Evolutionary conservation across 2,113 vertebrate genomes (phyloP).

Genomic region (Globicephala melas): DNA sequence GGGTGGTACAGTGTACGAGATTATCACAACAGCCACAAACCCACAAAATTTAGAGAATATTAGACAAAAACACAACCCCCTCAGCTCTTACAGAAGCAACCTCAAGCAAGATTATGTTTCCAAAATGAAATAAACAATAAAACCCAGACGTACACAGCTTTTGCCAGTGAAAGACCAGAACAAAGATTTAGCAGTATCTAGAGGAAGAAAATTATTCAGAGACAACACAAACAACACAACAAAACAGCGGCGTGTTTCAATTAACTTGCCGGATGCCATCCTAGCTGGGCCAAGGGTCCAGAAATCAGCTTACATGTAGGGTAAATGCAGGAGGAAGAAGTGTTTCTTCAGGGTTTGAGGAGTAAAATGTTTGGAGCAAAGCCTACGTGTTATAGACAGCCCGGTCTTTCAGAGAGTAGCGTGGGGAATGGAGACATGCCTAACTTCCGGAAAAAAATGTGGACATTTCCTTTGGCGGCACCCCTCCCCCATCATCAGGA

Average conservation of each 20-base stretch:
- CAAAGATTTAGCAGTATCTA: not conserved
- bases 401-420: not conserved
- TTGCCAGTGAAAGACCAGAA: not conserved
- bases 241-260: not conserved
- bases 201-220: not conserved
- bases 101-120: constrained; percentile 21
- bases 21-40: not conserved
- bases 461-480: not conserved
- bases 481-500: not conserved
- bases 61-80: not conserved
- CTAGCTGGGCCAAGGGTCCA: not conserved
- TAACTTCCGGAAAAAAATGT: not conserved
- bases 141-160: not conserved
- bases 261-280: not conserved
- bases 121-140: not conserved
- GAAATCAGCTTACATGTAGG: not conserved
- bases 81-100: not conserved
- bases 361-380: not conserved
- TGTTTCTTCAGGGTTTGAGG: fast-evolving
- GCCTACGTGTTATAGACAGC: not conserved
- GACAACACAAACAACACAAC: not conserved
- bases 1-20: not conserved
- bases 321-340: not conserved
- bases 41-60: not conserved
- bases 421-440: not conserved